Base-by-base conservation (phyloP, 2,888 invertebrate species). In the Brachylomia viminalis region DNA sequence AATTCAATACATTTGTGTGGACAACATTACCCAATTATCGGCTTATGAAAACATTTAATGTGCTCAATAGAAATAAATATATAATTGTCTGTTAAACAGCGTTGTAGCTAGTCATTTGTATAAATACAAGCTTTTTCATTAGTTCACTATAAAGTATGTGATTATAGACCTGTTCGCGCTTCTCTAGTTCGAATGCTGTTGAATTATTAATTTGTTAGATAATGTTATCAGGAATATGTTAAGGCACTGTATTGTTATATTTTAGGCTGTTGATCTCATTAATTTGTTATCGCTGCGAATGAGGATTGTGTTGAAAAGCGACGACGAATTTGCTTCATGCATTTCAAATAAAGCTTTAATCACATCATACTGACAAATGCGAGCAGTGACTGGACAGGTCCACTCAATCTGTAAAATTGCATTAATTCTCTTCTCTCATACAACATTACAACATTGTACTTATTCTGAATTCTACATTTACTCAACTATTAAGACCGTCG, bases 41-140 rank as follows among this genome's bases (percentile, higher is more conserved):
- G 92, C 92, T 93, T 93, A 92, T 92, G 91, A 92, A 91, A 87
- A 83, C 79, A 79, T 80, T 79, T 87, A 83, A 90, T 88, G 89
- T 93, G 93, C 92, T 92, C 92, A 93, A 93, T 92, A 93, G 90
- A 87, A 88, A 86, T 85, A 87, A 87, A 79, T 84, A 85, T 83
- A 83, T 77, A 58, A 78, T 82, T 84, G 87, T 89, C 87, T 91
- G 89, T 91, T 89, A 88, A 88, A 89, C 86, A 87, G 87, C 84
- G 78, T 86, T 59, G 72, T 88, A 88, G 82, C 79, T 88, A 88
- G 87, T 86, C 67, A 79, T 83, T 87, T 87, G 80, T 88, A 86
- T 83, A 77, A 82, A 84, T 82, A 83, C 80, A 86, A 85, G 86
- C 83, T 85, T 90, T 85, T 81, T 79, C 45, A 83, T 87, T 87